phyloP scores from a whole-genome alignment of 2,113 vertebrate species.

The Phasianus colchicus region DNA sequence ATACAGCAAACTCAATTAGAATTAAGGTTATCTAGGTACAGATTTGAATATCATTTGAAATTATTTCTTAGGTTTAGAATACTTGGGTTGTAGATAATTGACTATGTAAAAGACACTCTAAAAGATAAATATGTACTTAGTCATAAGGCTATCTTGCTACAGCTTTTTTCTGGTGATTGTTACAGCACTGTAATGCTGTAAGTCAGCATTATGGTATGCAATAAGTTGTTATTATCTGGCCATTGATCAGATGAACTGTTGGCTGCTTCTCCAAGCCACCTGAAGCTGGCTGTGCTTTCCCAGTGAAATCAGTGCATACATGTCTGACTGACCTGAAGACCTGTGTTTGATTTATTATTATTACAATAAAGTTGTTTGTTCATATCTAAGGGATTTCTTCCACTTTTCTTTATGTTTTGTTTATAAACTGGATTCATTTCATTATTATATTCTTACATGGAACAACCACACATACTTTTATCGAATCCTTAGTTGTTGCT shows the following conservation, averaged over 20 bases:
- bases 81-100: conserved; percentile 29
- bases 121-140: conserved; percentile 34
- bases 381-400: neutral
- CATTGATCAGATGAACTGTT: conserved; percentile 48
- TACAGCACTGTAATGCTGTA: neutral
- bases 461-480: neutral
- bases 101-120: neutral
- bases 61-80: conserved; percentile 15
- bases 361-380: neutral
- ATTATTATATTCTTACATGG: neutral
- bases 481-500: neutral
- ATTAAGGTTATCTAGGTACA: conserved; percentile 28
- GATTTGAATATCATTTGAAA: conserved; percentile 1
- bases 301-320: neutral
- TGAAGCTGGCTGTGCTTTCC: neutral
- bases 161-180: conserved; percentile 26
- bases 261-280: conserved; percentile 1
- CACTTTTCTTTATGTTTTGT: neutral
- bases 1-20: conserved; percentile 14
- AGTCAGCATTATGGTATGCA: conserved; percentile 36
- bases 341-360: neutral
- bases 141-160: neutral
- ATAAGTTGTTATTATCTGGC: conserved; percentile 40
- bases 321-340: neutral
- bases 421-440: conserved; percentile 8